Conservation (phyloP, 2,888 invertebrate genomes). For the Drosophila niveifrons region DNA sequence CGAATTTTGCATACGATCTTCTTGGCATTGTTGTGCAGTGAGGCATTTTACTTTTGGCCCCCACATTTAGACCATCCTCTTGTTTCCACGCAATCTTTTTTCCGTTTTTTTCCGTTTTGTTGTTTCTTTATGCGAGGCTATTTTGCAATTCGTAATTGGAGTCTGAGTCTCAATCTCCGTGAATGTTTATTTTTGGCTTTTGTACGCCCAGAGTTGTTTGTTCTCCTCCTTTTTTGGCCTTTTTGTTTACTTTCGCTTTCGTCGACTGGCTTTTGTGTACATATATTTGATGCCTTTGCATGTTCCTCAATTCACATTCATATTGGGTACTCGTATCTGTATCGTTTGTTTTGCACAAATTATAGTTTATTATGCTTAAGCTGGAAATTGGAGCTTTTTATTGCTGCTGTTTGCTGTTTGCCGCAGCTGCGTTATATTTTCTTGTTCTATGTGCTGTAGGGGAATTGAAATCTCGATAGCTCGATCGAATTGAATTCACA, state of each 20-base stretch:
- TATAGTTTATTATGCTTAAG: conserved; percentile 66
- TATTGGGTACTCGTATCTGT: conserved; percentile 37
- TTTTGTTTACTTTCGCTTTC: conserved; percentile 69
- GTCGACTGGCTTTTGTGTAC: conserved; percentile 25
- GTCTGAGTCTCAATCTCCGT: conserved; percentile 36
- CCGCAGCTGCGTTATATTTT: conserved; percentile 8
- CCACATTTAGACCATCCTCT: background rate
- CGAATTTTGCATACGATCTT: conserved; percentile 4
- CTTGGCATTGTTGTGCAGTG: conserved; percentile 10
- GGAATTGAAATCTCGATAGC: conserved; percentile 32
- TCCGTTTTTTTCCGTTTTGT: conserved; percentile 14
- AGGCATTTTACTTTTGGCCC: conserved; percentile 3
- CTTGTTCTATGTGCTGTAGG: conserved; percentile 36
- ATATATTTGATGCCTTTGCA: conserved; percentile 9
- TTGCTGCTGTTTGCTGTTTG: conserved; percentile 12
- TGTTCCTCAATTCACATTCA: conserved; percentile 14
- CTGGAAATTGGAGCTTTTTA: conserved; percentile 60
- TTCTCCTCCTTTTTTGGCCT: conserved; percentile 30
- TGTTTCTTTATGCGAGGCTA: conserved; percentile 24
- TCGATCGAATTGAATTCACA: conserved; percentile 12
- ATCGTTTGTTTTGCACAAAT: conserved; percentile 48
- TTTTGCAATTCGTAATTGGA: conserved; percentile 69
- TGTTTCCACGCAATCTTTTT: conserved; percentile 3
- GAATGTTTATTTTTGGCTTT: conserved; percentile 70
- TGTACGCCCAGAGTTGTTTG: conserved; percentile 17